Evolutionary conservation across 1,140 invertebrate species (phyloP), one percentile per base, ranked within the genome.

Genomic region (Archivesica marissinica): DNA sequence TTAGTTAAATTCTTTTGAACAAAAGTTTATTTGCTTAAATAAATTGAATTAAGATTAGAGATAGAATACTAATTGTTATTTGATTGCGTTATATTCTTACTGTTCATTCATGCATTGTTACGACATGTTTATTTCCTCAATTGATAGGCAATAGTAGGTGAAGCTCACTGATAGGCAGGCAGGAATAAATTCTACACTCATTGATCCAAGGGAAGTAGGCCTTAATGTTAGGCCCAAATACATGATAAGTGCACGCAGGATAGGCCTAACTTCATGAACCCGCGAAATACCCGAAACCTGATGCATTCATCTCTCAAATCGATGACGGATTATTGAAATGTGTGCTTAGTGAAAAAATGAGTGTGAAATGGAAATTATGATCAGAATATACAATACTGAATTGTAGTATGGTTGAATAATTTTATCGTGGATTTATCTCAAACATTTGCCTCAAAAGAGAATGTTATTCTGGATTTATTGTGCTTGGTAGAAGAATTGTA

Each of bases 71-170:
- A n/a, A n/a, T 30, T 9, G 15, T 44, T 70, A 0, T 70, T 70
- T 38, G 9, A 44, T 70, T 72, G 13, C n/a, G n/a, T n/a, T n/a
- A n/a, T n/a, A n/a, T n/a, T n/a, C n/a, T n/a, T n/a, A n/a, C n/a
- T n/a, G n/a, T n/a, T 30, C 44, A 68, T 68, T 72, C 13, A 52
- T 72, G 41, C 44, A 50, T 2, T 72, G 68, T 72, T 72, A 72
- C n/a, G 68, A 72, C 20, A 64, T 64, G 28, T 72, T 72, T 72
- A 50, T 72, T 72, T 72, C 68, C 68, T 72, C 41, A 72, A 72
- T 72, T 72, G 68, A 44, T 72, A 72, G 68, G 68, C 68, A 47
- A 23, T 47, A 72, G 68, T 72, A 72, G 68, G 68, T 72, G 68
- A 20, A 28, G 38, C 15, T 23, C 59, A 72, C 20, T 72, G 68